Conservation (phyloP, 2,888 invertebrate species). For the Rotaria magnacalcarata region DNA sequence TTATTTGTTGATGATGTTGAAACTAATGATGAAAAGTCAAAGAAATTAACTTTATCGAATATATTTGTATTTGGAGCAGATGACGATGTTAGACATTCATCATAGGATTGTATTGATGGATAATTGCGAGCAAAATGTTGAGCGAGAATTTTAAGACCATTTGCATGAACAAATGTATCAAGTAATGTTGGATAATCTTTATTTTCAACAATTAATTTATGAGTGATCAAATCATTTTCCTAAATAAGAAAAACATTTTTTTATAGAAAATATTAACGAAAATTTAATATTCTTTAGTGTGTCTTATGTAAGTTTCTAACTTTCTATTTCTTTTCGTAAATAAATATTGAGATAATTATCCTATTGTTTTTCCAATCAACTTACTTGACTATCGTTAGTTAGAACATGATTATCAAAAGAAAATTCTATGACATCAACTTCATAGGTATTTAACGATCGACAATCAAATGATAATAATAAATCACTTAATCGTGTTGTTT, state of each 20-base stretch:
- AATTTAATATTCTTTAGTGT: no score
- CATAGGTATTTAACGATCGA: slow-evolving; percentile 2
- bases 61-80: not conserved
- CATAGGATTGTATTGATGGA: slow-evolving; percentile 23
- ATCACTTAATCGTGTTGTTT: not conserved
- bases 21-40: not conserved
- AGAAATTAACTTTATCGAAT: slow-evolving; percentile 2
- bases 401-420: slow-evolving; percentile 14
- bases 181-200: slow-evolving; percentile 34
- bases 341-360: no score
- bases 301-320: no score
- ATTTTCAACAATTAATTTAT: not conserved
- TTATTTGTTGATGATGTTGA: not conserved
- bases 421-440: not conserved
- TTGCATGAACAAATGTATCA: not conserved
- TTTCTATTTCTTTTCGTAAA: no score
- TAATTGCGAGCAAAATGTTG: slow-evolving; percentile 34
- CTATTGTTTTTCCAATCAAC: not conserved
- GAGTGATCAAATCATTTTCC: not conserved
- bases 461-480: slow-evolving; percentile 37
- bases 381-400: not conserved
- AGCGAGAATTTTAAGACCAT: slow-evolving; percentile 3
- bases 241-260: not conserved
- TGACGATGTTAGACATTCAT: not conserved
- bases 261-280: no score